A percentile compares a stretch with the other conserved stretches of the same genome.
Conservation (phyloP, 1,140 invertebrate genomes). For the Tetramorium parvispinum region DNA sequence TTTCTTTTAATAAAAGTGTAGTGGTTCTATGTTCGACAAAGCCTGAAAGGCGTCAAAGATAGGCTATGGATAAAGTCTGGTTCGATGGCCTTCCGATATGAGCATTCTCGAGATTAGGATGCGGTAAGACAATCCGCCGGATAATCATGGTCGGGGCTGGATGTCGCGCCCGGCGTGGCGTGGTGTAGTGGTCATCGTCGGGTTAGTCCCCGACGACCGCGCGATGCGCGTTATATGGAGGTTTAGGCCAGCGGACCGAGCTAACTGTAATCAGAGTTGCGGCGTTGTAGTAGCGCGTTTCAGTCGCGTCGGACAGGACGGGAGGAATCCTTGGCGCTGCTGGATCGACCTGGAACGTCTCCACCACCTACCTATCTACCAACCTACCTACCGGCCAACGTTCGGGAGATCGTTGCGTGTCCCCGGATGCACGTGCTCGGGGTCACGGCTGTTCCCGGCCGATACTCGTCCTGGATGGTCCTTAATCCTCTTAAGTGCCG, state of each 20-base stretch:
- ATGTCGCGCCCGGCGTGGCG: constrained; percentile 57
- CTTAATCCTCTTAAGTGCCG: constrained; percentile 85
- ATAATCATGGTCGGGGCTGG: constrained; percentile 58
- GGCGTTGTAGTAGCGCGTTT: constrained; percentile 72
- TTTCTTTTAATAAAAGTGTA: not conserved
- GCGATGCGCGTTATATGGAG: constrained; percentile 77
- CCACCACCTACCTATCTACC: constrained; percentile 29
- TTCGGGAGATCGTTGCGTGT: constrained; percentile 50
- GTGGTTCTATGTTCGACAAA: too few relatives aligned
- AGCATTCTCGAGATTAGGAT: constrained; percentile 59
- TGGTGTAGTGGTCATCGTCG: constrained; percentile 63
- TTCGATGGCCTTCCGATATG: constrained; percentile 48
- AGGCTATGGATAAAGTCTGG: not conserved
- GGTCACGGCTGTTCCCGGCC: constrained; percentile 71
- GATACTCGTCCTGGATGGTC: constrained; percentile 77
- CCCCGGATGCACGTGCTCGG: constrained; percentile 50
- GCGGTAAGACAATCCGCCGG: constrained; percentile 54
- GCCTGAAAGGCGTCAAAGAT: not conserved
- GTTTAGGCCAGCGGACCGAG: constrained; percentile 83
- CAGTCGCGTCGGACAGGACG: constrained; percentile 66
- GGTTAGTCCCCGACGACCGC: constrained; percentile 74
- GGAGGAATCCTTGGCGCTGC: constrained; percentile 66
- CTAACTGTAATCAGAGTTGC: constrained; percentile 84
- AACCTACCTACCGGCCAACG: constrained; percentile 40
- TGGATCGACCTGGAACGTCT: constrained; percentile 65